Percentiles rank a stretch among this genome's conserved stretches.
These are phyloP conservation scores for Phataginus tricuspis DNA, from an alignment of 2,797 vertebrate genomes.

Conservation along the genomic window DNA sequence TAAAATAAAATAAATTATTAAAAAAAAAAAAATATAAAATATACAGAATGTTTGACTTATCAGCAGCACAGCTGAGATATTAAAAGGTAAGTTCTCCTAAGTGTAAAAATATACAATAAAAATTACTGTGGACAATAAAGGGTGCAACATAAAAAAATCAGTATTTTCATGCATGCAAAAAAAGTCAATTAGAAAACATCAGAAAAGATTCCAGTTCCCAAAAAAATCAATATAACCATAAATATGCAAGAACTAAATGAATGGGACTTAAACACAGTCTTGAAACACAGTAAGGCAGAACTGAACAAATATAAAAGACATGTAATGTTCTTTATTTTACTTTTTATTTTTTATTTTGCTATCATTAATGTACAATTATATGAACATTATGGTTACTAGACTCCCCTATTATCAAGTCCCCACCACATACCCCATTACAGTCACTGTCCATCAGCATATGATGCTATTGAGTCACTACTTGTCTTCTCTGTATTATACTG, in stretches of 20 bases:
- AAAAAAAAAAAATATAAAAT: no score
- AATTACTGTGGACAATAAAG: neutral
- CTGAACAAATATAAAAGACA: neutral
- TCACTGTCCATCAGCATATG: no score
- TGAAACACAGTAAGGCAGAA: neutral
- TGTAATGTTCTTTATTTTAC: neutral
- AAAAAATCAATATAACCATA: neutral
- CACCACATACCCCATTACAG: no score
- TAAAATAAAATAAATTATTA: no score
- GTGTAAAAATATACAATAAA: neutral
- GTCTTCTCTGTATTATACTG: no score
- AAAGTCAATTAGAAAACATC: neutral
- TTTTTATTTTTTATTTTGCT: no score
- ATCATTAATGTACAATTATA: no score
- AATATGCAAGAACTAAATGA: neutral
- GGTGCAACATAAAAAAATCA: neutral
- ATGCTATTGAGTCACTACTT: no score
- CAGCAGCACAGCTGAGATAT: neutral
- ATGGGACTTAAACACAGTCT: neutral
- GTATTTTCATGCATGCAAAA: slow-evolving; percentile 1
- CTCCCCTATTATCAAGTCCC: no score
- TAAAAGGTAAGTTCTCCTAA: neutral
- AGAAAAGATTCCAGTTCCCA: slow-evolving; percentile 4
- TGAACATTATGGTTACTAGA: no score
- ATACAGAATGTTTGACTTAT: neutral